Percentiles rank a stretch among this genome's conserved stretches.
Evolutionary conservation across 2,797 vertebrate genomes (phyloP).

Genomic region (Lophotriccus pileatus): DNA sequence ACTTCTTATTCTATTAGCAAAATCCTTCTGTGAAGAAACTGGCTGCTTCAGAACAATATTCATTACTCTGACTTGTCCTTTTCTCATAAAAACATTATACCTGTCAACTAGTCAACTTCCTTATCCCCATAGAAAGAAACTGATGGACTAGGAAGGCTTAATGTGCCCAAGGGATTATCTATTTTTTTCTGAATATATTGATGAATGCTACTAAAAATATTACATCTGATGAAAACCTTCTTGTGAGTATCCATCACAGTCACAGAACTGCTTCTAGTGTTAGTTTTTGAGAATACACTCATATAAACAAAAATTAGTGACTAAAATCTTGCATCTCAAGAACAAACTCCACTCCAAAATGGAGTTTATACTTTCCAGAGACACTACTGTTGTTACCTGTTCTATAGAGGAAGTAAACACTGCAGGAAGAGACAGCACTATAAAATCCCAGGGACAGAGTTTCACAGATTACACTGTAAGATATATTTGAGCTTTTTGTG

Average conservation of each 20-base stretch:
- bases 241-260: not conserved
- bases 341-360: not conserved
- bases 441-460: not conserved
- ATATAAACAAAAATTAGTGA: not conserved
- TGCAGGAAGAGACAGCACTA: not conserved
- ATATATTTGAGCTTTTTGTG: not conserved
- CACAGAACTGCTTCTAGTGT: not conserved
- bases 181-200: not conserved
- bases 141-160: not conserved
- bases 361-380: not conserved
- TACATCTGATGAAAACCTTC: not conserved
- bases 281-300: not conserved
- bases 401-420: not conserved
- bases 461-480: not conserved
- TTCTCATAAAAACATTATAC: not conserved
- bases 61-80: not conserved
- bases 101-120: not conserved
- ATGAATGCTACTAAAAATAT: not conserved
- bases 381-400: not conserved
- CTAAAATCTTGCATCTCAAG: not conserved
- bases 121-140: not conserved
- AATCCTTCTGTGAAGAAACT: slow-evolving; percentile 1
- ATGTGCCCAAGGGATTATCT: not conserved
- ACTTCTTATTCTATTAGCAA: not conserved
- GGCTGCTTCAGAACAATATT: not conserved